Conservation (phyloP, 1,140 invertebrate species). For the Aplysia californica region DNA sequence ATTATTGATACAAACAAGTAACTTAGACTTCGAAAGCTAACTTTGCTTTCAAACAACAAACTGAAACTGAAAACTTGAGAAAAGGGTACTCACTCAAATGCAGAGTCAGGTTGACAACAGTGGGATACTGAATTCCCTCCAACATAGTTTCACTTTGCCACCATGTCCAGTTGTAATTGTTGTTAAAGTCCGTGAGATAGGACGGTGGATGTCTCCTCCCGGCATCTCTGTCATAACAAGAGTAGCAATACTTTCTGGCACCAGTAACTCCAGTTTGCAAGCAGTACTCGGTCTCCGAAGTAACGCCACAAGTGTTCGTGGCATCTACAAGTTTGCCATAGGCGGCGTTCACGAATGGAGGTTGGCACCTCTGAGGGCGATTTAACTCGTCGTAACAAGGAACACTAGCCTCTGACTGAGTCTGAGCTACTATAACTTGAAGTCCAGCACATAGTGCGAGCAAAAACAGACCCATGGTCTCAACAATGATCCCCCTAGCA, state of each 20-base stretch:
- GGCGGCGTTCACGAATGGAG: slow-evolving; percentile 96
- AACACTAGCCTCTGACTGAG: slow-evolving; percentile 27
- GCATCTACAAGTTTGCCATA: slow-evolving; percentile 83
- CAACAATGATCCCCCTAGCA: slow-evolving; percentile 1
- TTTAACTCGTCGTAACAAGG: slow-evolving; percentile 70
- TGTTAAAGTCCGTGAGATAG: slow-evolving; percentile 92
- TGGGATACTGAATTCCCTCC: slow-evolving; percentile 88
- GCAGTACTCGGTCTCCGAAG: slow-evolving; percentile 75
- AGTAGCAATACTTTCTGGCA: slow-evolving; percentile 73
- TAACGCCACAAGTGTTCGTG: slow-evolving; percentile 92
- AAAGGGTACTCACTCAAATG: slow-evolving; percentile 77
- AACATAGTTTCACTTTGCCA: slow-evolving; percentile 99
- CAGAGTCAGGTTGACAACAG: slow-evolving; percentile 92
- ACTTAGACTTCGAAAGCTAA: no score
- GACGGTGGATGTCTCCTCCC: slow-evolving; percentile 76
- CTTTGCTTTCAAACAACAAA: no score
- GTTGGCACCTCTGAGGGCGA: slow-evolving; percentile 85
- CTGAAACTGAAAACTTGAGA: no score
- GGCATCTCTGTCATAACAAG: slow-evolving; percentile 71
- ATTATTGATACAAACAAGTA: no score
- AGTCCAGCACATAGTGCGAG: slow-evolving; percentile 28
- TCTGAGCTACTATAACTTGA: neutral
- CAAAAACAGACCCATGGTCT: slow-evolving; percentile 20
- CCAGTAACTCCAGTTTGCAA: slow-evolving; percentile 81
- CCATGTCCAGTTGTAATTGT: slow-evolving; percentile 91